These are phyloP conservation scores for Plotosus lineatus DNA, from an alignment of 2,113 vertebrate species.

Conservation along the genomic window DNA sequence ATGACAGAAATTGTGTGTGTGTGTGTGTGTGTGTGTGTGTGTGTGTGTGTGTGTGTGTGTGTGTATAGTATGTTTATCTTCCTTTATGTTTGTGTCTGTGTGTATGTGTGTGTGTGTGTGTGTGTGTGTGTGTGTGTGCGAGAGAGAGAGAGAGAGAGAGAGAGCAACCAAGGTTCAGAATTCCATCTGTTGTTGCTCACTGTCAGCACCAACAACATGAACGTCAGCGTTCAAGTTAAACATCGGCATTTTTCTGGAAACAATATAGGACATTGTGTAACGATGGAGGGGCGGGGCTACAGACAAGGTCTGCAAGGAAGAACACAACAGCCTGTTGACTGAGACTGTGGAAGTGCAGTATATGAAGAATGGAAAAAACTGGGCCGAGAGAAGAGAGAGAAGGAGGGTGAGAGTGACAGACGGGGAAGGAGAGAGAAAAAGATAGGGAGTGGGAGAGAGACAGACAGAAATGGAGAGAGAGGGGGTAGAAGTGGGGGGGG, in stretches of 20 bases:
- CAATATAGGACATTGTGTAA: constrained; percentile 56
- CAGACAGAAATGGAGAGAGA: background rate
- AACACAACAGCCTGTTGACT: background rate
- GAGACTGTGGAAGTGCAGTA: constrained; percentile 16
- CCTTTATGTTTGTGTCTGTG: background rate
- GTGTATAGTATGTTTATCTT: constrained; percentile 19
- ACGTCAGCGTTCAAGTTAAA: constrained; percentile 58
- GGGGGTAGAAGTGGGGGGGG: no score
- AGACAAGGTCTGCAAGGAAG: background rate
- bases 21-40: background rate
- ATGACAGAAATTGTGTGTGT: background rate
- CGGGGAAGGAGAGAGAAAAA: background rate
- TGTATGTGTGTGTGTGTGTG: background rate
- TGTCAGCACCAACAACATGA: constrained; percentile 52
- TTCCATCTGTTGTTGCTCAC: constrained; percentile 46
- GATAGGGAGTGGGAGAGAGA: background rate
- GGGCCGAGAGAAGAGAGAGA: background rate
- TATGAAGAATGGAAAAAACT: background rate
- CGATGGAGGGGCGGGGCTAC: background rate
- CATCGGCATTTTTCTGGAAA: constrained; percentile 59
- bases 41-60: background rate
- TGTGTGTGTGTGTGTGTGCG: constrained; percentile 4
- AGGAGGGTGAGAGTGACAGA: background rate
- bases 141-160: no score
- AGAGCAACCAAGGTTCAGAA: constrained; percentile 34